A percentile compares a stretch with the other conserved stretches of the same genome.
Conservation (phyloP, 2,797 vertebrate species). For the Clarias laeviceps region DNA sequence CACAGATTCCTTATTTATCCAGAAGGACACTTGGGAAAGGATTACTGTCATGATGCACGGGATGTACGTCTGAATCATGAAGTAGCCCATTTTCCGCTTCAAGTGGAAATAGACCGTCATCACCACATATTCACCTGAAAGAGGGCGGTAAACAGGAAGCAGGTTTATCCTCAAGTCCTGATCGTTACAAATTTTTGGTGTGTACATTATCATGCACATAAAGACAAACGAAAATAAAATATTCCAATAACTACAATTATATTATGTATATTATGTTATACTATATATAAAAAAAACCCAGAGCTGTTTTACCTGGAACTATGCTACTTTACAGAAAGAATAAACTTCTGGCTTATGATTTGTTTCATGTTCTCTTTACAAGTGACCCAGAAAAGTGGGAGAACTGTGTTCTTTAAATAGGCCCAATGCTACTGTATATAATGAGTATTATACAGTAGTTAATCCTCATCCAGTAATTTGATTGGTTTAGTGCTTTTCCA, state of each 20-base stretch:
- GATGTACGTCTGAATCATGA: constrained; percentile 99
- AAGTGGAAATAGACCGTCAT: constrained; percentile 98
- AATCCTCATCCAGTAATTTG: not conserved
- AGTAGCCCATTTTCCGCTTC: constrained; percentile 98
- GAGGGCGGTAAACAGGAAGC: constrained; percentile 32
- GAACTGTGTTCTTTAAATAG: constrained; percentile 3
- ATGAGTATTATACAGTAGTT: constrained; percentile 6
- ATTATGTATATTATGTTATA: not conserved
- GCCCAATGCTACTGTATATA: not conserved
- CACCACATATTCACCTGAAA: constrained; percentile 94
- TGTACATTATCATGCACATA: no score
- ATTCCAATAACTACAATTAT: not conserved
- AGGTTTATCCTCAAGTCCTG: not conserved
- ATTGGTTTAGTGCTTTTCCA: not conserved
- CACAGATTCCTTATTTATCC: constrained; percentile 99
- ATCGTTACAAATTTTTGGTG: not conserved
- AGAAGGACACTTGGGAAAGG: constrained; percentile 99
- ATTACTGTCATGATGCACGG: constrained; percentile 99
- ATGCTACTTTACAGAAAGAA: not conserved
- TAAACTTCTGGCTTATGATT: not conserved
- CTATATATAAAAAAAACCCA: not conserved
- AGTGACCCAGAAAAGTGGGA: constrained; percentile 18
- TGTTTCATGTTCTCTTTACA: not conserved
- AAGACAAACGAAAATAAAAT: not conserved
- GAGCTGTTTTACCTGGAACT: not conserved